Base-by-base conservation (phyloP, 2,888 invertebrate genomes). In the Mythimna ferrago region DNA sequence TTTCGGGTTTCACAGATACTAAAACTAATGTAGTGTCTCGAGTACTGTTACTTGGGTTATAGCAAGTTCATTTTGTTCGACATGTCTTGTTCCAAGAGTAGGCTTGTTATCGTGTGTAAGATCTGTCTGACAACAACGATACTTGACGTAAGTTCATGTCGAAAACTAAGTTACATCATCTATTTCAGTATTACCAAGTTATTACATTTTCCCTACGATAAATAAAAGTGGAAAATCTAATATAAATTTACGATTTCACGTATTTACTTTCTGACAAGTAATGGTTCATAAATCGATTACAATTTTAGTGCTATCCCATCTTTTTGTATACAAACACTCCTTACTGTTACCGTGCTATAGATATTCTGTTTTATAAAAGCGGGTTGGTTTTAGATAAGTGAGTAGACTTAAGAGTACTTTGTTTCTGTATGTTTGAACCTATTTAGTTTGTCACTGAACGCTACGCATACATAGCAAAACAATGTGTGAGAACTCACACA, bases 91-190 rank as follows among this genome's bases (percentile, higher is more conserved):
- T 48, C 21, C 63, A 53, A 53, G 58, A 51, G 41, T 65, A 21
- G n/a, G n/a, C 54, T 63, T 80, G 80, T 66, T 44, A 26, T 10
- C 44, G 26, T 38, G 75, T 48, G 53, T 19, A 35, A 26, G 11
- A 48, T 38, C 6, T 21, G 48, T 14, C 32, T 54, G 38, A 10
- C 58, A 14, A 44, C 53, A 48, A 32, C 32, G 21, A 66, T 14
- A 26, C 54, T 41, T 11, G 48, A 41, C 35, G 11, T 38, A 53
- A 72, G 38, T 63, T 56, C 21, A 21, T 32, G 3, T 41, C n/a
- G 44, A 32, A 32, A 78, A 35, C 32, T 11, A 53, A 66, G 2
- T 19, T 11, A 35, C 6, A 44, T 60, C 16, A 53, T 2, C 16
- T 14, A 44, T 73, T 69, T 26, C 14, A 41, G 38, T 41, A 41